These are phyloP conservation scores for Lagocephalus sceleratus DNA, from an alignment of 2,797 vertebrate species.

Conservation along the genomic window DNA sequence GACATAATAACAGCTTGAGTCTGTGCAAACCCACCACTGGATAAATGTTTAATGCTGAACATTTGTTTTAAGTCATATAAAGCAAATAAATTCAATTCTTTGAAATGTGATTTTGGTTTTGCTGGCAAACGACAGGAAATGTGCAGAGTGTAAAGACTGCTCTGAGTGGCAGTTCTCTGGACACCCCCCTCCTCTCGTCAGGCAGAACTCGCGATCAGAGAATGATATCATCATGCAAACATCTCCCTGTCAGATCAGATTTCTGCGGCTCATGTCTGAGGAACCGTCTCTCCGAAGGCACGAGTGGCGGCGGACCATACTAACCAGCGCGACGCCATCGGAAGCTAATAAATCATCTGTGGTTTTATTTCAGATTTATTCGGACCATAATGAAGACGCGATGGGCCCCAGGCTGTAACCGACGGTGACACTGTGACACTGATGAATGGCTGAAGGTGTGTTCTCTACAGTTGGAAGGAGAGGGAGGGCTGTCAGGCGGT, in stretches of 20 bases:
- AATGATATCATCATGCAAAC: conserved; percentile 61
- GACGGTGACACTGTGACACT: conserved; percentile 73
- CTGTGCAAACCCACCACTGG: background rate
- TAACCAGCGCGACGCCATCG: conserved; percentile 64
- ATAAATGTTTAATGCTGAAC: background rate
- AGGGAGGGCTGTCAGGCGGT: conserved; percentile 63
- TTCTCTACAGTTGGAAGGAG: conserved; percentile 63
- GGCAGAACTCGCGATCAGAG: conserved; percentile 64
- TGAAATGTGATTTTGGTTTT: conserved; percentile 22
- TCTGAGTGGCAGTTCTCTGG: conserved; percentile 42
- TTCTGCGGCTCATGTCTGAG: conserved; percentile 56
- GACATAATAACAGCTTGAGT: too few relatives aligned
- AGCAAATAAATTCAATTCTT: background rate
- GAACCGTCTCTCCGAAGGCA: conserved; percentile 51
- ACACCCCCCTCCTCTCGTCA: conserved; percentile 53
- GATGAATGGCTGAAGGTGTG: conserved; percentile 74
- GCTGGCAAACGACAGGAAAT: conserved; percentile 25
- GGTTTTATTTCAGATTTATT: conserved; percentile 76
- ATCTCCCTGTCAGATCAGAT: conserved; percentile 62
- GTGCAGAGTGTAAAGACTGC: conserved; percentile 37
- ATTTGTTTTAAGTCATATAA: background rate
- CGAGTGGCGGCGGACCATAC: conserved; percentile 59
- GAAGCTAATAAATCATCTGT: conserved; percentile 77
- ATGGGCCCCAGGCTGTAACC: conserved; percentile 66
- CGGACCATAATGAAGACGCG: conserved; percentile 74